phyloP scores from a whole-genome alignment of 2,888 invertebrate species.

The Dromius quadrimaculatus region DNA sequence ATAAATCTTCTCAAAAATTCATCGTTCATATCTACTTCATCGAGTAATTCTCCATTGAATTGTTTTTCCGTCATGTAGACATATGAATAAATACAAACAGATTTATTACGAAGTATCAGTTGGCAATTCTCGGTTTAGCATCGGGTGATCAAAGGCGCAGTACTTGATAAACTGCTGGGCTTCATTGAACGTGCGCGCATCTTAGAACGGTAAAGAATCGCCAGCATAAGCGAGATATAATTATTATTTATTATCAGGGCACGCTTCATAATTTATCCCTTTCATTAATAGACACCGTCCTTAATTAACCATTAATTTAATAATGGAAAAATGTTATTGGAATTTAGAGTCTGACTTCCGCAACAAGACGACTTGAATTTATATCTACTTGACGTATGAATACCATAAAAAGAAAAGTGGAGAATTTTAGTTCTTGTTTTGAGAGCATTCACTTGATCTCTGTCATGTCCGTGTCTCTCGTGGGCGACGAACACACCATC shows the following conservation, averaged over 20 bases:
- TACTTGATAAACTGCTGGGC: constrained; percentile 37
- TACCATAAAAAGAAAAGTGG: no score
- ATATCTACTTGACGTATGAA: no score
- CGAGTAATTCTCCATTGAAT: constrained; percentile 11
- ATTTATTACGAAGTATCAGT: constrained; percentile 35
- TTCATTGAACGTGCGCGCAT: constrained; percentile 29
- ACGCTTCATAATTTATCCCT: constrained; percentile 52
- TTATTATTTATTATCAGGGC: constrained; percentile 53
- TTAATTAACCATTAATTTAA: constrained; percentile 52
- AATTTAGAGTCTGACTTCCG: constrained; percentile 44
- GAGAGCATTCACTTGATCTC: no score
- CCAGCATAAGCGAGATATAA: constrained; percentile 46
- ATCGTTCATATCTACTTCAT: constrained; percentile 1
- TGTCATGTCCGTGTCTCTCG: background rate
- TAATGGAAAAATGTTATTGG: constrained; percentile 25
- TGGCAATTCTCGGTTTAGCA: background rate
- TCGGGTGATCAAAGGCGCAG: constrained; percentile 28
- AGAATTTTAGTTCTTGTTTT: no score
- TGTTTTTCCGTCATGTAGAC: constrained; percentile 37
- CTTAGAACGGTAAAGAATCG: constrained; percentile 41
- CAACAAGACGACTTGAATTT: no score
- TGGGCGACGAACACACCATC: background rate
- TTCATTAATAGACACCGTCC: constrained; percentile 52
- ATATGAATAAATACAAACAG: constrained; percentile 44
- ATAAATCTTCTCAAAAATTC: constrained; percentile 1